Evolutionary conservation across 2,797 vertebrate genomes (phyloP).

Genomic region (Cossypha heuglini): DNA sequence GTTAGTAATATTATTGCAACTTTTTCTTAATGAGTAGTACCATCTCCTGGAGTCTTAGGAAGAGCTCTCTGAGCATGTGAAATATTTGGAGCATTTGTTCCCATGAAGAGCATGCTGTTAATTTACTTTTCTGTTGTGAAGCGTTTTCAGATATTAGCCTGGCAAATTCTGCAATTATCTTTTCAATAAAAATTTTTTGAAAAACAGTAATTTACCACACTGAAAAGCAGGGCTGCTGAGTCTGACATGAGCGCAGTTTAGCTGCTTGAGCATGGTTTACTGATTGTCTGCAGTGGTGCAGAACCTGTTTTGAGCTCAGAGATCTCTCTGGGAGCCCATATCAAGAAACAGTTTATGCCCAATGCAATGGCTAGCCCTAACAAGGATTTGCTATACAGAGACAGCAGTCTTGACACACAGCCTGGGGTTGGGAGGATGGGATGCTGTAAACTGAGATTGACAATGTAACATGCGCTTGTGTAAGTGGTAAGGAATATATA

Average conservation of each 20-base stretch:
- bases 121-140: neutral
- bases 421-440: neutral
- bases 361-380: neutral
- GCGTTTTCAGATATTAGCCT: neutral
- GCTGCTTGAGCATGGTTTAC: neutral
- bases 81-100: neutral
- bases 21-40: neutral
- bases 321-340: rapidly evolving
- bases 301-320: neutral
- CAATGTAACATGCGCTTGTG: neutral
- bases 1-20: neutral
- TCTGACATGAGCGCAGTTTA: neutral
- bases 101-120: neutral
- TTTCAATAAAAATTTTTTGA: neutral
- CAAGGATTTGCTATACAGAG: neutral
- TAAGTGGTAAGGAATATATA: neutral
- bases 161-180: neutral
- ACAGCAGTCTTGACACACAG: neutral
- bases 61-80: neutral
- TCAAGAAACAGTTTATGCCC: neutral
- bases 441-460: neutral
- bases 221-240: neutral
- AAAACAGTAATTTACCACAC: neutral
- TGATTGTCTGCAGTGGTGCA: neutral
- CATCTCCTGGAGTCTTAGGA: neutral